Evolutionary conservation across 1,140 invertebrate species (phyloP).

Genomic region (Trichonephila clavipes): DNA sequence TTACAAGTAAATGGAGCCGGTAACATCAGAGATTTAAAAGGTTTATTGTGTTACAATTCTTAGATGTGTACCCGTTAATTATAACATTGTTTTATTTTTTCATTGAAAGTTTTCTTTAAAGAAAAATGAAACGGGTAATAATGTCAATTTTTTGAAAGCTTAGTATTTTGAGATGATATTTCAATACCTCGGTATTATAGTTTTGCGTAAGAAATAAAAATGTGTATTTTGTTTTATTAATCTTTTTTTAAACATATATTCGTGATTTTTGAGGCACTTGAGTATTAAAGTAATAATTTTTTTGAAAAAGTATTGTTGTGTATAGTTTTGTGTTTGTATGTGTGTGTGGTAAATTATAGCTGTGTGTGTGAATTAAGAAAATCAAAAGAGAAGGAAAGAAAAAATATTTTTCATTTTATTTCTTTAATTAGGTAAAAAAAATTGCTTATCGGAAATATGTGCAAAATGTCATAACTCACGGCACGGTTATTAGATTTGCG

Average conservation of each 20-base stretch:
- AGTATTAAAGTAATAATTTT: too few relatives aligned
- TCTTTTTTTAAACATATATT: not conserved
- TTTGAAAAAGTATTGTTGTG: too few relatives aligned
- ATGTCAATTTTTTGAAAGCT: not conserved
- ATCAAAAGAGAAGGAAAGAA: too few relatives aligned
- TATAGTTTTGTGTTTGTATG: too few relatives aligned
- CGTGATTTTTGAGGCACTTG: not conserved
- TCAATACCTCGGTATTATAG: not conserved
- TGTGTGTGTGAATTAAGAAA: too few relatives aligned
- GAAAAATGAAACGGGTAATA: slow-evolving; percentile 5
- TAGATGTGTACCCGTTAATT: slow-evolving; percentile 5
- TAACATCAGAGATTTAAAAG: slow-evolving; percentile 66
- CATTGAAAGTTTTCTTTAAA: not conserved
- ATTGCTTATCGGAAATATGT: too few relatives aligned
- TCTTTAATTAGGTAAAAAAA: too few relatives aligned
- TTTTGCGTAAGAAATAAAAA: too few relatives aligned
- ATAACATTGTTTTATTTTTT: slow-evolving; percentile 37
- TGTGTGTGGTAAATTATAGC: too few relatives aligned
- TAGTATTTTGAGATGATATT: not conserved
- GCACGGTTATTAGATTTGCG: too few relatives aligned
- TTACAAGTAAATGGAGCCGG: slow-evolving; percentile 64
- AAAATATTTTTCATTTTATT: too few relatives aligned
- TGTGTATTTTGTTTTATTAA: not conserved
- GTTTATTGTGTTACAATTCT: slow-evolving; percentile 49
- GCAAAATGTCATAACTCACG: too few relatives aligned